These are phyloP conservation scores for Isoperla grammatica DNA, from an alignment of 2,888 invertebrate species.

Conservation along the genomic window DNA sequence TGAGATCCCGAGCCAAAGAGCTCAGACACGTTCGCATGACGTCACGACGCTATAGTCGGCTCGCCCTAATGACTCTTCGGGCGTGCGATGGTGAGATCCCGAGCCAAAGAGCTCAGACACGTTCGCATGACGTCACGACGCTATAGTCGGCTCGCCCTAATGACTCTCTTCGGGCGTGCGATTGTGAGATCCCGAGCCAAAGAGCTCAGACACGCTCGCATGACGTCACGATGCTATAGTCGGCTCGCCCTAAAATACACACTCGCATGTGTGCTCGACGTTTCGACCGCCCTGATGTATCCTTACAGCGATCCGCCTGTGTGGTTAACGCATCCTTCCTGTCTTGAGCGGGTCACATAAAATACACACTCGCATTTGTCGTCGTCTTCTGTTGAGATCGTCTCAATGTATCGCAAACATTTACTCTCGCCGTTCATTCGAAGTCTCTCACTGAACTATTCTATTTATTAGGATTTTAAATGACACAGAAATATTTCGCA, in stretches of 20 bases:
- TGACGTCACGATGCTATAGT: background rate
- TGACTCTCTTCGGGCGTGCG: constrained; percentile 13
- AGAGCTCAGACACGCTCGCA: constrained; percentile 7
- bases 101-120: constrained; percentile 9
- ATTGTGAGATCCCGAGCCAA: constrained; percentile 12
- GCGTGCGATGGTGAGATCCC: constrained; percentile 13
- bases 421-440: too few relatives aligned
- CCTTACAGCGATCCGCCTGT: too few relatives aligned
- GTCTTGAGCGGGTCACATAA: too few relatives aligned
- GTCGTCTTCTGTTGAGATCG: too few relatives aligned
- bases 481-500: too few relatives aligned
- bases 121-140: constrained; percentile 1
- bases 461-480: too few relatives aligned
- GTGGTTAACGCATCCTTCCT: too few relatives aligned
- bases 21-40: constrained; percentile 10
- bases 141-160: background rate
- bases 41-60: background rate
- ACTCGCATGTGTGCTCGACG: too few relatives aligned
- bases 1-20: constrained; percentile 11
- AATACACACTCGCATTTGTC: too few relatives aligned
- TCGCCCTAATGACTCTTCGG: background rate
- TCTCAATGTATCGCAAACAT: too few relatives aligned
- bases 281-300: too few relatives aligned
- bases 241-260: background rate
- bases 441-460: too few relatives aligned